Conservation (phyloP, 2,797 vertebrate species). For the Pseudochaenichthys georgianus region DNA sequence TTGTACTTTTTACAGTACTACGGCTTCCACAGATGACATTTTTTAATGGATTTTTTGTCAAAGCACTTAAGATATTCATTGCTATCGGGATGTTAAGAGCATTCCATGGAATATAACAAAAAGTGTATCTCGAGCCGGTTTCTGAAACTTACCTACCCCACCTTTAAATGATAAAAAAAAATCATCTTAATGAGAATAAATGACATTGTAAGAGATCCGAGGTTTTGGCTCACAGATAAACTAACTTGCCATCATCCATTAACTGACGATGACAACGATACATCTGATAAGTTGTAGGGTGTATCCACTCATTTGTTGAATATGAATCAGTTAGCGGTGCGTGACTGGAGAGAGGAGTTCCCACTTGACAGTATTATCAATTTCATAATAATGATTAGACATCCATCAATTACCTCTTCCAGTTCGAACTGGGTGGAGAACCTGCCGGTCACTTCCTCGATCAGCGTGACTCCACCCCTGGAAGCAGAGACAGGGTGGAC, state of each 20-base stretch:
- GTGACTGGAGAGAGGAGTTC: neutral
- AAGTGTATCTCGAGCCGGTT: too few relatives aligned
- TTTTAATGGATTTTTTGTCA: too few relatives aligned
- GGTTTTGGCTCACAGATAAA: constrained; percentile 1
- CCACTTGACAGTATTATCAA: neutral
- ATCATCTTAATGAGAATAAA: neutral
- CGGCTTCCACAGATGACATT: too few relatives aligned
- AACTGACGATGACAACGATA: neutral
- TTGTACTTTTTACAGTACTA: too few relatives aligned
- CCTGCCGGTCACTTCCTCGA: constrained; percentile 82
- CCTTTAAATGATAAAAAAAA: too few relatives aligned
- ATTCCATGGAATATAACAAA: too few relatives aligned
- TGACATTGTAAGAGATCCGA: neutral
- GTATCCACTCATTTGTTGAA: neutral
- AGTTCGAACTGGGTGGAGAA: constrained; percentile 90
- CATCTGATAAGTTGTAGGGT: constrained; percentile 43
- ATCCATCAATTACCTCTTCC: constrained; percentile 85
- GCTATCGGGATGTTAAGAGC: too few relatives aligned
- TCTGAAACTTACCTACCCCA: too few relatives aligned
- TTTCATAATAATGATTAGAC: neutral
- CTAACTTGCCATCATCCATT: too few relatives aligned
- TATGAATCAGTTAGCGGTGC: neutral
- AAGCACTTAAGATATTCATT: too few relatives aligned
- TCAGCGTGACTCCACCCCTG: constrained; percentile 83
- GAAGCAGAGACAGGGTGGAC: neutral